Percentiles rank a stretch among this genome's conserved stretches.
Evolutionary conservation across 1,140 invertebrate genomes (phyloP).

Genomic region (Lasioglossum baleicum): DNA sequence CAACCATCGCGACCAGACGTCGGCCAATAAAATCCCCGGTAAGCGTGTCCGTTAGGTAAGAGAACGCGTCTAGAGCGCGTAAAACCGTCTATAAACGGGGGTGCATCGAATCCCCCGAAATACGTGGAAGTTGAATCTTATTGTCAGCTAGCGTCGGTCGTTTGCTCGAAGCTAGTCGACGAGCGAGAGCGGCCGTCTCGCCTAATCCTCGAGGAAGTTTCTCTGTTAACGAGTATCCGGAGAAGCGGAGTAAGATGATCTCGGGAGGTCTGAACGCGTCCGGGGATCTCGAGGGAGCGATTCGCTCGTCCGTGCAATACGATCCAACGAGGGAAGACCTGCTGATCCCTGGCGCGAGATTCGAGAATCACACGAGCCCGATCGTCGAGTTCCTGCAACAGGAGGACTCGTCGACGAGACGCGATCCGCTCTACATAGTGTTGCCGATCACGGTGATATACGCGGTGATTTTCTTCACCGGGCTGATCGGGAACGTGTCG

Average conservation of each 20-base stretch:
- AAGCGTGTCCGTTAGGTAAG: neutral
- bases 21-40: too few species aligned
- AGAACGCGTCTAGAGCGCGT: too few species aligned
- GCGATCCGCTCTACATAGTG: constrained; percentile 87
- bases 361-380: constrained; percentile 65
- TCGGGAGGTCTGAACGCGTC: neutral
- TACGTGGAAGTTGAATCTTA: too few species aligned
- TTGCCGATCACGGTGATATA: constrained; percentile 91
- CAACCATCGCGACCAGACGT: too few species aligned
- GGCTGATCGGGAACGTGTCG: constrained; percentile 93
- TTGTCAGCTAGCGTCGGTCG: too few species aligned
- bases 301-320: neutral
- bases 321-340: neutral
- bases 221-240: neutral
- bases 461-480: constrained; percentile 89
- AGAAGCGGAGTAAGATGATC: neutral
- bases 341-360: neutral
- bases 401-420: constrained; percentile 68
- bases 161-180: too few species aligned
- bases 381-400: constrained; percentile 41
- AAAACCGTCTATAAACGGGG: too few species aligned
- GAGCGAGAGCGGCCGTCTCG: too few species aligned
- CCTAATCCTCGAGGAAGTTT: neutral
- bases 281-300: neutral
- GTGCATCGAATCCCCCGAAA: too few species aligned